A percentile compares a stretch with the other conserved stretches of the same genome.
Evolutionary conservation across 1,140 invertebrate species (phyloP).

Genomic region (Plectrocnemia conspersa): DNA sequence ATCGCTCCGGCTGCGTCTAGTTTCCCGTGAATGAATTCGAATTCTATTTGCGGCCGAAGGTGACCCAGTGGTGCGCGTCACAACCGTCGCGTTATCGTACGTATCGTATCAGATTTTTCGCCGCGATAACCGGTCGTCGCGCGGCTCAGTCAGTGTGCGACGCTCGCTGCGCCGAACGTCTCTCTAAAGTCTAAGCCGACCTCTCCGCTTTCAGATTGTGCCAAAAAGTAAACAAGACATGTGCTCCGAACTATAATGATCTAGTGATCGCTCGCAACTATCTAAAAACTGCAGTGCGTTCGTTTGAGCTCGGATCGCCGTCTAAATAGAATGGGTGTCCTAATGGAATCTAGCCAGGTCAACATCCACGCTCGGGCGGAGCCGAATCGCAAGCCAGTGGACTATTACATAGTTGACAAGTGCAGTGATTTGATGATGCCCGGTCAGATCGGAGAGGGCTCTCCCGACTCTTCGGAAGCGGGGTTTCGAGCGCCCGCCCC

Average conservation of each 20-base stretch:
- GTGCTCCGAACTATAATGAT: no score
- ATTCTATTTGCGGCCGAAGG: no score
- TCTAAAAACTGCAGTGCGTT: background rate
- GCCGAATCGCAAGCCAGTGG: conserved; percentile 14
- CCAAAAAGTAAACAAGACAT: no score
- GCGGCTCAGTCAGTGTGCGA: background rate
- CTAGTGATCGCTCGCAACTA: no score
- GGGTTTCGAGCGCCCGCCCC: background rate
- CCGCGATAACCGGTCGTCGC: conserved; percentile 1
- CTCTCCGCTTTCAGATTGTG: no score
- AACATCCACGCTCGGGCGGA: conserved; percentile 29
- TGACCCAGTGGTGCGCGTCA: no score
- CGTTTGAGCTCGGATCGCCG: conserved; percentile 7
- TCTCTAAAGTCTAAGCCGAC: background rate
- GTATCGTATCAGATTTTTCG: no score
- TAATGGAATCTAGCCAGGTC: conserved; percentile 33
- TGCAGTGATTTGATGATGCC: conserved; percentile 8
- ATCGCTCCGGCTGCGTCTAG: background rate
- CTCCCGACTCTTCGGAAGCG: background rate
- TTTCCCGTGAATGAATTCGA: background rate
- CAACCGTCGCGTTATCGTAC: no score
- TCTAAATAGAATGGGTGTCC: conserved; percentile 31
- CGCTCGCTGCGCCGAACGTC: background rate
- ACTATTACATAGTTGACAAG: conserved; percentile 44
- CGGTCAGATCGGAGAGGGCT: conserved; percentile 1